Evolutionary conservation across 1,140 invertebrate species (phyloP).

Genomic region (Drosophila sechellia): DNA sequence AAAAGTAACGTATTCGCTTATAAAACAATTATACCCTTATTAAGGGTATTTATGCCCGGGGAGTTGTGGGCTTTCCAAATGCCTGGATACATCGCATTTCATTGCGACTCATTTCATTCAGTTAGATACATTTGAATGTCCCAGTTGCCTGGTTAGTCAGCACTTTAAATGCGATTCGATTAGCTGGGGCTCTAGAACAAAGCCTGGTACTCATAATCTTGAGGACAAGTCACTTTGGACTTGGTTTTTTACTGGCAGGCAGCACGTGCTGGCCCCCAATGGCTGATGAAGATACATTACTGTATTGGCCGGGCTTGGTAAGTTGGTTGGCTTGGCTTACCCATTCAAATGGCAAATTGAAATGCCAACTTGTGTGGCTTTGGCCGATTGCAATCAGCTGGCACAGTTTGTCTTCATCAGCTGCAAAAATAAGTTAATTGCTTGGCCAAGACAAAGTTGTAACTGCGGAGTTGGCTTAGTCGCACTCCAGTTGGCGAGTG

Average conservation of each 20-base stretch:
- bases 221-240: slow-evolving; percentile 2
- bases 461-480: slow-evolving; percentile 26
- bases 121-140: slow-evolving; percentile 57
- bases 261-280: slow-evolving; percentile 39
- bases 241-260: slow-evolving; percentile 14
- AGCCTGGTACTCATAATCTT: slow-evolving; percentile 2
- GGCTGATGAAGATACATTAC: slow-evolving; percentile 31
- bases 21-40: neutral
- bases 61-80: slow-evolving; percentile 61
- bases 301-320: neutral
- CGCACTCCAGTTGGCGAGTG: slow-evolving; percentile 33
- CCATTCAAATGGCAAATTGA: slow-evolving; percentile 45
- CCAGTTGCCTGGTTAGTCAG: slow-evolving; percentile 56
- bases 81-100: slow-evolving; percentile 66
- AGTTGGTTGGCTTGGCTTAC: slow-evolving; percentile 1
- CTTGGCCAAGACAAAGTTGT: slow-evolving; percentile 47
- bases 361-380: slow-evolving; percentile 65
- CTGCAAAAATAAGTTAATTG: slow-evolving; percentile 78
- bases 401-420: slow-evolving; percentile 75
- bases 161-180: slow-evolving; percentile 51
- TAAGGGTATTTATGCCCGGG: slow-evolving; percentile 20
- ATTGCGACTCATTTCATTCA: slow-evolving; percentile 55
- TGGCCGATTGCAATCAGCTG: slow-evolving; percentile 70
- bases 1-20: neutral
- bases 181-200: slow-evolving; percentile 53